Conservation (phyloP, 2,797 vertebrate species). For the Cryptoprocta ferox region DNA sequence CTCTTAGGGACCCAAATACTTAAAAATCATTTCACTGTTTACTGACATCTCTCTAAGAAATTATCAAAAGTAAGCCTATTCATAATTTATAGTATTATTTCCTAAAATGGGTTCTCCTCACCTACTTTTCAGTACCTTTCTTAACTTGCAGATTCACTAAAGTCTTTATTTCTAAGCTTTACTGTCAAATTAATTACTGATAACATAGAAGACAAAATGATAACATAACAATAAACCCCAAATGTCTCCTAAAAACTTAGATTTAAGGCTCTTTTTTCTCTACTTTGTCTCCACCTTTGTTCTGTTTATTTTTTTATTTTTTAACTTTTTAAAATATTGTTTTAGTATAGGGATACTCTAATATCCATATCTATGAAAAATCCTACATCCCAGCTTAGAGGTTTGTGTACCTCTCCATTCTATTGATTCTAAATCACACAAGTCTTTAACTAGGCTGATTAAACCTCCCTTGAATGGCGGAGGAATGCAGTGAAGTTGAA, state of each 20-base stretch:
- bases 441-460: not conserved
- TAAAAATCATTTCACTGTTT: not conserved
- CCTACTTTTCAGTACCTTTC: not conserved
- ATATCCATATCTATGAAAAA: not conserved
- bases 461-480: not conserved
- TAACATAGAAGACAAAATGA: not conserved
- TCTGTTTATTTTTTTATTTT: not conserved
- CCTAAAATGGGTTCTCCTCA: not conserved
- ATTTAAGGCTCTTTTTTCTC: not conserved
- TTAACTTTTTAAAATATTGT: no score
- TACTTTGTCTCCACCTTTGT: not conserved
- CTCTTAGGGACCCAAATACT: not conserved
- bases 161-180: not conserved
- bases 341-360: not conserved
- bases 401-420: not conserved
- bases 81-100: not conserved
- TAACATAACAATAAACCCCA: not conserved
- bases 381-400: not conserved
- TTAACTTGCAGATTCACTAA: not conserved
- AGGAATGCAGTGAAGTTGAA: not conserved
- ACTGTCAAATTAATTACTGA: not conserved
- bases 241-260: not conserved
- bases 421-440: not conserved
- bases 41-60: not conserved
- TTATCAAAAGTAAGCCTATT: not conserved